Evolutionary conservation across 2,888 invertebrate genomes (phyloP).

Genomic region (Phragmatobia fuliginosa): DNA sequence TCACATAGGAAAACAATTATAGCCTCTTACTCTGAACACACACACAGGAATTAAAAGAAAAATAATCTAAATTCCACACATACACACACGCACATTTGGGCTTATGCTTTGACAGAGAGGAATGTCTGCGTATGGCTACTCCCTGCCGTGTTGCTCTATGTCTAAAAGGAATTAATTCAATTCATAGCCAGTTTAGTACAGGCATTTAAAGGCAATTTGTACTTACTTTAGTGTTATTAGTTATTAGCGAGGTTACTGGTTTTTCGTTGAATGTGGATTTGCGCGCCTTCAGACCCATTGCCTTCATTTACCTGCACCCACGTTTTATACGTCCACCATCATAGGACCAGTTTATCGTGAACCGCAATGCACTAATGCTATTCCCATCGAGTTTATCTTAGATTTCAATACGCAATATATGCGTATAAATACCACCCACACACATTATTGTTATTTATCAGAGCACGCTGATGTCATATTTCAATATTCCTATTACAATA

Average conservation of each 20-base stretch:
- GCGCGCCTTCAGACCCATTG: slow-evolving; percentile 64
- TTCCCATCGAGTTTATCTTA: not conserved
- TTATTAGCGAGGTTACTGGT: slow-evolving; percentile 66
- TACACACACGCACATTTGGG: no score
- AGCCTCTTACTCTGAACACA: no score
- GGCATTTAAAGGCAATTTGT: slow-evolving; percentile 52
- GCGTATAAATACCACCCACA: slow-evolving; percentile 61
- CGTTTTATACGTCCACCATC: slow-evolving; percentile 46
- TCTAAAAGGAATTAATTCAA: not conserved
- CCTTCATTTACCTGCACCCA: slow-evolving; percentile 61
- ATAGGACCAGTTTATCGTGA: slow-evolving; percentile 40
- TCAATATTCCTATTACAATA: slow-evolving; percentile 68
- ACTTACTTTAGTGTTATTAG: slow-evolving; percentile 53
- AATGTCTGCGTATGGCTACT: no score
- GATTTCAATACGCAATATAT: slow-evolving; percentile 30
- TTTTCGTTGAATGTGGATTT: slow-evolving; percentile 78
- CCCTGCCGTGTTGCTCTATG: no score
- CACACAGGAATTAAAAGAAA: no score
- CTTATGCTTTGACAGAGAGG: no score
- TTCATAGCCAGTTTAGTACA: slow-evolving; percentile 45
- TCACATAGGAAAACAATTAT: no score
- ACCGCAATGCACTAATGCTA: slow-evolving; percentile 19
- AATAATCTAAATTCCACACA: no score
- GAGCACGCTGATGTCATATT: slow-evolving; percentile 71
- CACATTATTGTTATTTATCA: slow-evolving; percentile 39